Base-by-base conservation (phyloP, 1,140 invertebrate species). In the Zaprionus camerounensis region DNA sequence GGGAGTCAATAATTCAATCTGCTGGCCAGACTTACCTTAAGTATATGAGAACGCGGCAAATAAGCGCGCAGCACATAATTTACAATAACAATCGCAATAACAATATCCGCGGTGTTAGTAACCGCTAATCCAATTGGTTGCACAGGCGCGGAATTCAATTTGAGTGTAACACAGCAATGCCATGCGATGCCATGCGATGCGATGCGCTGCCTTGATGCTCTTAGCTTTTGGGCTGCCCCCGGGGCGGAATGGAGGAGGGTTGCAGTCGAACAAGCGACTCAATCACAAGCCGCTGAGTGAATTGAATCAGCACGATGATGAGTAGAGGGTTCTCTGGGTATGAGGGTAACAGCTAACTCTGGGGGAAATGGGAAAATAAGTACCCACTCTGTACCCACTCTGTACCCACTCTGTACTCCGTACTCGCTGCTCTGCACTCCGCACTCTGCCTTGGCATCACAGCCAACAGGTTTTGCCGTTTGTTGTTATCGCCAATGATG, bases 111-210 rank as follows among this genome's bases (percentile, higher is more conserved):
- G 77, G 80, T 91, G 85, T 91, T 86, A 88, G 82, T 82, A 91
- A 82, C 87, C 82, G 77, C 90, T 91, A 91, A 91, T 91, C 90
- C 91, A 91, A 91, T 91, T 91, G 85, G 73, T 80, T 69, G 80
- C 79, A 71, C 71, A 71, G 73, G 78, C 83, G 65, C 70, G 71
- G 77, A 86, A 91, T 91, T 91, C 82, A 91, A 91, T 91, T 91
- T 75, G 71, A 56, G 34, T 58, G 77, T 61, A 69, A 59, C 59
- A 69, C 51, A 62, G 46, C 44, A 53, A 66, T 61, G 57, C 62
- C 41, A 68, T 63, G 53, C 46, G 15, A 66, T 61, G 57, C 62
- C 38, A 68, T 63, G 53, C 46, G 15, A 56, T 56, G 53, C 22
- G 53, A 5, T 24, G 41, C n/a, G 51, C 73, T 80, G 41, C n/a